Conservation (phyloP, 2,888 invertebrate genomes). For the Agrilus biguttatus region DNA sequence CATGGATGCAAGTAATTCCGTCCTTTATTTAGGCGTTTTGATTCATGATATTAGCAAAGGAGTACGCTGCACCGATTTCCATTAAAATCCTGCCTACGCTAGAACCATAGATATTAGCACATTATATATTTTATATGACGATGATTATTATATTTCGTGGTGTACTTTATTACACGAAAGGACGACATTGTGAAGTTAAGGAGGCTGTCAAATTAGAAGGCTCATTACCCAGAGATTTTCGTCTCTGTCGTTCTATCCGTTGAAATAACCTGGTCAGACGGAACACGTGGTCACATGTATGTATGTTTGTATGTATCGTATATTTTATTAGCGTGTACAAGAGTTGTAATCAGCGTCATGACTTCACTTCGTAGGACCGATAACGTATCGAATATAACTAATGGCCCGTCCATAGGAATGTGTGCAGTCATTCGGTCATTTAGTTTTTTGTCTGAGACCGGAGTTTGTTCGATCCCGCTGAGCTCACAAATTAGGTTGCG, state of each 20-base stretch:
- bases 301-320: background rate
- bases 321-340: slow-evolving; percentile 11
- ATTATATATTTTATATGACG: no score
- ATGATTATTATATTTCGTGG: no score
- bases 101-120: no score
- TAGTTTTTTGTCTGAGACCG: slow-evolving; percentile 34
- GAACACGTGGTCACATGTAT: no score
- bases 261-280: no score
- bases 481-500: slow-evolving; percentile 48
- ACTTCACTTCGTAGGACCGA: slow-evolving; percentile 30
- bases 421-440: slow-evolving; percentile 46
- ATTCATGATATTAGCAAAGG: no score
- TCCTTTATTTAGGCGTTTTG: no score
- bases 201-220: background rate
- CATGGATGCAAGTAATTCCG: no score
- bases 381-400: slow-evolving; percentile 32
- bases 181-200: background rate
- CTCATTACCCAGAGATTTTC: background rate
- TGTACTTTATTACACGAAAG: no score
- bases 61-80: no score
- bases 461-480: slow-evolving; percentile 47
- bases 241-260: no score
- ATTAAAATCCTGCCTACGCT: no score
- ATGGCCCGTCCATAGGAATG: slow-evolving; percentile 34
- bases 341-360: slow-evolving; percentile 27